Percentiles rank a stretch among this genome's conserved stretches.
Conservation (phyloP, 2,797 vertebrate species). For the Distichodus sexfasciatus region DNA sequence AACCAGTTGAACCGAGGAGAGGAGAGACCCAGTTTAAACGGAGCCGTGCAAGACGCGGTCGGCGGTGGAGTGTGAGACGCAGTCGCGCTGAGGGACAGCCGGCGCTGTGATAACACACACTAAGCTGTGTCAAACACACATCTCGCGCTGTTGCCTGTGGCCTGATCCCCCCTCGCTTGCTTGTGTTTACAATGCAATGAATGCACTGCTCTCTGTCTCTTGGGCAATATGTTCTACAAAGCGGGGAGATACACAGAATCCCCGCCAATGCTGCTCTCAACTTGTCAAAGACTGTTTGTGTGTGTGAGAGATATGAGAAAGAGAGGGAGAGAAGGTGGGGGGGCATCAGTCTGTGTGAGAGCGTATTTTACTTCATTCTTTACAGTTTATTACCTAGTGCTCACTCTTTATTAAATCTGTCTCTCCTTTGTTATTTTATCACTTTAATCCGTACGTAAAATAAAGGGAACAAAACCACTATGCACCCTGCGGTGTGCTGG, state of each 20-base stretch:
- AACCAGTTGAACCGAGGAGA: no score
- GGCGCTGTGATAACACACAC: constrained; percentile 30
- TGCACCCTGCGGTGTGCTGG: no score
- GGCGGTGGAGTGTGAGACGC: constrained; percentile 12
- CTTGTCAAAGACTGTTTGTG: constrained; percentile 9
- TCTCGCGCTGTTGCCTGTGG: constrained; percentile 10
- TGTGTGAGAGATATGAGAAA: constrained; percentile 10
- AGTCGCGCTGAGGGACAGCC: constrained; percentile 7
- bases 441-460: no score
- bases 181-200: constrained; percentile 26
- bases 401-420: no score
- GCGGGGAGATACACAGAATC: constrained; percentile 9
- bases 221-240: constrained; percentile 8
- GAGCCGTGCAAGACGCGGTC: neutral
- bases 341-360: neutral
- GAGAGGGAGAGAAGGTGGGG: neutral
- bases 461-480: no score
- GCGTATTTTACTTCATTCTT: no score
- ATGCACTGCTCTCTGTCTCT: constrained; percentile 10
- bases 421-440: no score
- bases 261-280: constrained; percentile 12
- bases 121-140: constrained; percentile 36
- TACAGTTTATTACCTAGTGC: no score
- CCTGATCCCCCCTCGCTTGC: constrained; percentile 25
- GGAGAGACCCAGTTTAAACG: neutral